These are phyloP conservation scores for Tiliqua scincoides DNA, from an alignment of 2,113 vertebrate species.

Conservation along the genomic window DNA sequence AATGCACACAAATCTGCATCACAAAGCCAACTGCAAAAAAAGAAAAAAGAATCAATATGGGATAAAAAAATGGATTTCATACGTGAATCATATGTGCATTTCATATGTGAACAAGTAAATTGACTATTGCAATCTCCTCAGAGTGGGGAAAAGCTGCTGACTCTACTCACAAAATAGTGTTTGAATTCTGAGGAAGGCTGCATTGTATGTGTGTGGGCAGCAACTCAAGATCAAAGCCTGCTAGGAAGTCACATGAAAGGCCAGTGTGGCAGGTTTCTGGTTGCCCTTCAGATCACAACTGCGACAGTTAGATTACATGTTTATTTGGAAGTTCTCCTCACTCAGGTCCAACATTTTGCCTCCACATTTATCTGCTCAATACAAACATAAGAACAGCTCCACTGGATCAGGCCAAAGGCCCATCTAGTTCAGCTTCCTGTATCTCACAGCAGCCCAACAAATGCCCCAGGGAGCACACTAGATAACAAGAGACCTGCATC, in stretches of 20 bases:
- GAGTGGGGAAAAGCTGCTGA: not conserved
- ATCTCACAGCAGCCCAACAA: too few species aligned
- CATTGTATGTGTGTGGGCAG: not conserved
- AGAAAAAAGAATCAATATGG: not conserved
- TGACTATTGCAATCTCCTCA: not conserved
- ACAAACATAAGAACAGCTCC: too few species aligned
- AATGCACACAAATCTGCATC: not conserved
- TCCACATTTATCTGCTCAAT: not conserved
- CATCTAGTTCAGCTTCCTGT: too few species aligned
- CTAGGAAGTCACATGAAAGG: conserved; percentile 15
- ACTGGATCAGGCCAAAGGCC: too few species aligned
- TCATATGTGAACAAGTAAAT: not conserved
- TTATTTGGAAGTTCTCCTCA: not conserved
- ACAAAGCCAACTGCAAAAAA: not conserved
- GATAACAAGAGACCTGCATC: too few species aligned
- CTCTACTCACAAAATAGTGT: not conserved
- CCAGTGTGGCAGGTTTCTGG: not conserved
- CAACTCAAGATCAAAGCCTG: not conserved
- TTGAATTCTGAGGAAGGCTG: not conserved
- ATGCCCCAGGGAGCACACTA: too few species aligned
- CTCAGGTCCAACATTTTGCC: not conserved
- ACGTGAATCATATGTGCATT: too few species aligned
- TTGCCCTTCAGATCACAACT: not conserved
- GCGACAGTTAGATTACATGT: not conserved
- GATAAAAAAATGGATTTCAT: not conserved